phyloP scores from a whole-genome alignment of 2,888 invertebrate genomes.

The Andricus quercusramuli region DNA sequence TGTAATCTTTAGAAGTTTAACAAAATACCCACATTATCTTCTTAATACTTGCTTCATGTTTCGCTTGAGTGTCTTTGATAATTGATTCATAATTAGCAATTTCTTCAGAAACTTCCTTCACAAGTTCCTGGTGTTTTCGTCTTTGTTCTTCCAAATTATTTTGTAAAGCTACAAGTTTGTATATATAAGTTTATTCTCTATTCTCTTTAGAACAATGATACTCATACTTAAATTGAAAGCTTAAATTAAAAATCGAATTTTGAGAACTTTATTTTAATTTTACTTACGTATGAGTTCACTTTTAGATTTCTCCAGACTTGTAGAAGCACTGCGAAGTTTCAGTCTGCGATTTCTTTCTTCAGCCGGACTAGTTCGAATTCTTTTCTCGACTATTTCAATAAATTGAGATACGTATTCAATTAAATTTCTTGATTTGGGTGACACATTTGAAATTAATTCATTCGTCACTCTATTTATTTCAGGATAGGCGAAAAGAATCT shows the following conservation, averaged over 20 bases:
- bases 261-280: background rate
- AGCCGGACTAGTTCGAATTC: conserved; percentile 11
- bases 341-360: conserved; percentile 23
- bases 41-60: conserved; percentile 12
- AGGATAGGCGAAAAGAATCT: conserved; percentile 1
- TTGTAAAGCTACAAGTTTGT: background rate
- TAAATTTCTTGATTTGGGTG: background rate
- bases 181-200: too few relatives aligned
- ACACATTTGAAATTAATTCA: background rate
- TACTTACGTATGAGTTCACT: conserved; percentile 4
- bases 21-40: conserved; percentile 4
- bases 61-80: background rate
- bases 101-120: conserved; percentile 2
- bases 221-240: too few relatives aligned
- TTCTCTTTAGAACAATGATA: too few relatives aligned
- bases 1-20: background rate
- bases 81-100: background rate
- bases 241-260: background rate
- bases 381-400: background rate
- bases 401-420: conserved; percentile 10
- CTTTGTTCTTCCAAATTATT: conserved; percentile 3
- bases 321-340: conserved; percentile 20
- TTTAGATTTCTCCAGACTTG: background rate
- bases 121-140: conserved; percentile 2
- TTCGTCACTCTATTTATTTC: background rate